Conservation (phyloP, 2,797 vertebrate species). For the Paedocypris micromegethes region DNA sequence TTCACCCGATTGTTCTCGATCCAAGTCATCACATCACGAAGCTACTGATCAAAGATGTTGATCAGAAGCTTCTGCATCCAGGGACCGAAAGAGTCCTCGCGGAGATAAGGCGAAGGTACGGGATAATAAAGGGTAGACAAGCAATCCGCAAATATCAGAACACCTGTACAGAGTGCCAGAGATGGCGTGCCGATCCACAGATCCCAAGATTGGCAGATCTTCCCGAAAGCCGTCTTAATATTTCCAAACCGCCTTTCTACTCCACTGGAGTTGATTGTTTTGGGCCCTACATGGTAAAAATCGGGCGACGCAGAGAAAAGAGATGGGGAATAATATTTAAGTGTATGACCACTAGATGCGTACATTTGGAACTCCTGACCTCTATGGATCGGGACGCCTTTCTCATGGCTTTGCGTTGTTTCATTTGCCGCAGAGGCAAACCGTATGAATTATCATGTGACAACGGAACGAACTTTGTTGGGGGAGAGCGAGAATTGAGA, state of each 20-base stretch:
- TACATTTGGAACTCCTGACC: constrained; percentile 17
- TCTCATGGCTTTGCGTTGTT: too few relatives aligned
- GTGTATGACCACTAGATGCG: constrained; percentile 18
- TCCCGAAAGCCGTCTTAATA: constrained; percentile 1
- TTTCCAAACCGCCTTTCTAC: background rate
- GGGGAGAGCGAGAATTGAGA: too few relatives aligned
- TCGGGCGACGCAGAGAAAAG: constrained; percentile 6
- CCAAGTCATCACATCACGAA: constrained; percentile 3
- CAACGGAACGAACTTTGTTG: too few relatives aligned
- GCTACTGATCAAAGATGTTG: constrained; percentile 10
- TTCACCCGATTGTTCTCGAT: constrained; percentile 26
- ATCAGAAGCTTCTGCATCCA: constrained; percentile 17
- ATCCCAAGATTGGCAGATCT: constrained; percentile 12
- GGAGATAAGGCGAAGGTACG: constrained; percentile 3
- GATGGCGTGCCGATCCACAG: background rate
- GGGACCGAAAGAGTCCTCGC: constrained; percentile 12
- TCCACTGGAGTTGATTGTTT: background rate
- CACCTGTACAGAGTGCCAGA: background rate
- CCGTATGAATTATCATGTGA: too few relatives aligned
- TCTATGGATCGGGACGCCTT: too few relatives aligned
- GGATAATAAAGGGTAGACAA: constrained; percentile 19
- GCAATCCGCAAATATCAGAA: constrained; percentile 13
- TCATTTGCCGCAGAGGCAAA: too few relatives aligned
- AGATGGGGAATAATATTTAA: constrained; percentile 30
- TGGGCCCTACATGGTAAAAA: background rate